Evolutionary conservation across 2,113 vertebrate species (phyloP).

Genomic region (Manacus vitellinus): DNA sequence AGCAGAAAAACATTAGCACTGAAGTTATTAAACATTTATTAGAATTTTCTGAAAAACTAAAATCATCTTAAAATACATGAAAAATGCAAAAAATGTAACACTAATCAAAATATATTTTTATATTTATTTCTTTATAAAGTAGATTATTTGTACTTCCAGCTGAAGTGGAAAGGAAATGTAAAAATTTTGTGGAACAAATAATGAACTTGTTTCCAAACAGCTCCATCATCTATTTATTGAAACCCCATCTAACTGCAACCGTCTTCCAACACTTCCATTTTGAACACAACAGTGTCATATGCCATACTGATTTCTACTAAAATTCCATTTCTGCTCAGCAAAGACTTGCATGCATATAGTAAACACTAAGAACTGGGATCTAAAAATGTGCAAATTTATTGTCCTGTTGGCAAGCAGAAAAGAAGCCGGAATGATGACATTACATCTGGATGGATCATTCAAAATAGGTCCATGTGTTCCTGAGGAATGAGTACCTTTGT

Average conservation of each 20-base stretch:
- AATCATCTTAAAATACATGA: neutral
- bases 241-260: neutral
- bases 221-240: neutral
- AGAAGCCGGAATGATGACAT: neutral
- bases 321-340: neutral
- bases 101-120: neutral
- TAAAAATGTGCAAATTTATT: neutral
- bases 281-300: neutral
- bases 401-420: neutral
- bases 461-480: neutral
- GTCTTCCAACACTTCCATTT: neutral
- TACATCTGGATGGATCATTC: neutral
- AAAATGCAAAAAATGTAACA: neutral
- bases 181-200: neutral
- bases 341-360: neutral
- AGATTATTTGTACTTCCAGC: neutral
- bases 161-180: neutral
- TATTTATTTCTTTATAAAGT: neutral
- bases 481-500: neutral
- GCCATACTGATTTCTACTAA: neutral
- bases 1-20: neutral
- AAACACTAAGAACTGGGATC: neutral
- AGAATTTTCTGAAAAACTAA: neutral
- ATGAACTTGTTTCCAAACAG: neutral
- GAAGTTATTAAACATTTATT: neutral